Percentiles rank a stretch among this genome's conserved stretches.
These are phyloP conservation scores for Aphodius sticticus DNA, from an alignment of 2,888 invertebrate species.

Conservation along the genomic window DNA sequence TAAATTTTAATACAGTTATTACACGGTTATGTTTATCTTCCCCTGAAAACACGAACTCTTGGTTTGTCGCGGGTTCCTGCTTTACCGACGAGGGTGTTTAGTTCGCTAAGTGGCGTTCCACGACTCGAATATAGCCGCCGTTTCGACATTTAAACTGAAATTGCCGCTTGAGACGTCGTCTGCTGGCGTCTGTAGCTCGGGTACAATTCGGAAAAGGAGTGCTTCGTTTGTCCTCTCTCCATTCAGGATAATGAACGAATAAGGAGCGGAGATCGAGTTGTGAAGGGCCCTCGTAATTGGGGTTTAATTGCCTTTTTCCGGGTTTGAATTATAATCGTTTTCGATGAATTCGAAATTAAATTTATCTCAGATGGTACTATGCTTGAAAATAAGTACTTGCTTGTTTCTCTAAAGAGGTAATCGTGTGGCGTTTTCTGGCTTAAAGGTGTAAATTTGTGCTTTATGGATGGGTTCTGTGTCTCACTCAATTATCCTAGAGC, in stretches of 20 bases:
- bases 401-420: no score
- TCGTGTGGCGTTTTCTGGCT: no score
- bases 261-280: background rate
- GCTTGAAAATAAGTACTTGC: no score
- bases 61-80: background rate
- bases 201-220: background rate
- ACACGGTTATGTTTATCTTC: slow-evolving; percentile 4
- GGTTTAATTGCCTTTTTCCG: slow-evolving; percentile 4
- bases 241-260: slow-evolving; percentile 4
- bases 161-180: background rate
- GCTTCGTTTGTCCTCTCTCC: background rate
- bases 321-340: background rate
- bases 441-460: no score
- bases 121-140: background rate
- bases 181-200: background rate
- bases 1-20: slow-evolving; percentile 4
- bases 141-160: background rate
- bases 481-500: no score
- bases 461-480: no score
- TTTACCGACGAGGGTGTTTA: background rate
- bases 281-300: background rate
- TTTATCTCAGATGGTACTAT: no score
- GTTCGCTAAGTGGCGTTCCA: background rate
- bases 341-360: background rate
- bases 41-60: background rate